Evolutionary conservation across 1,140 invertebrate genomes (phyloP).

Genomic region (Whitmania pigra): DNA sequence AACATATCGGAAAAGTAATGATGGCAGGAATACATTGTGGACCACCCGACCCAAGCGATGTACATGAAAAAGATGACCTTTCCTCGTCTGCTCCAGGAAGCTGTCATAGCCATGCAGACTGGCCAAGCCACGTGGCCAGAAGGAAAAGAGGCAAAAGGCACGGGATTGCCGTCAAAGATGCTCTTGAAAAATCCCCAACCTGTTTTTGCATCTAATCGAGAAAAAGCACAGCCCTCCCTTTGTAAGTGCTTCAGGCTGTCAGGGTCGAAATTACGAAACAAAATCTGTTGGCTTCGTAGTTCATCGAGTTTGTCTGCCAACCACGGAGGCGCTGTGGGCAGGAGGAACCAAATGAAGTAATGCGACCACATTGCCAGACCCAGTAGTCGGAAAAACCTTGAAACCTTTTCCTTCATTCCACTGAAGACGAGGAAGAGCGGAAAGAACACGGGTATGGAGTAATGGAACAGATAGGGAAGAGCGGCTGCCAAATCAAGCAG

Average conservation of each 20-base stretch:
- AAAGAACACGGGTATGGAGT: constrained; percentile 23
- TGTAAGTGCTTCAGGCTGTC: neutral
- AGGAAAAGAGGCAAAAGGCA: constrained; percentile 26
- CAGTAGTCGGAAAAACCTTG: constrained; percentile 21
- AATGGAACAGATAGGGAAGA: constrained; percentile 23
- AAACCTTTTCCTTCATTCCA: constrained; percentile 8
- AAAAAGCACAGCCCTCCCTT: constrained; percentile 23
- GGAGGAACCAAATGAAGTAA: constrained; percentile 24
- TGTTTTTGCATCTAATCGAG: constrained; percentile 19
- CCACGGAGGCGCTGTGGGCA: constrained; percentile 26
- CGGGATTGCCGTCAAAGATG: constrained; percentile 23
- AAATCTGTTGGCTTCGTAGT: neutral
- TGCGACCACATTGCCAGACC: constrained; percentile 20
- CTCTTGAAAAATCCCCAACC: constrained; percentile 22
- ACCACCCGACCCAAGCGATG: constrained; percentile 23
- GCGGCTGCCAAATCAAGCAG: constrained; percentile 20
- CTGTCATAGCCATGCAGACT: constrained; percentile 16
- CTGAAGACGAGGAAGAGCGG: constrained; percentile 17
- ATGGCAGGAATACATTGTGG: constrained; percentile 26
- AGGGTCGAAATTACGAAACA: too few relatives aligned
- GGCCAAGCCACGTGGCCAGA: constrained; percentile 25
- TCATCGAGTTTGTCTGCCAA: neutral
- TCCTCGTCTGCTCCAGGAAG: neutral
- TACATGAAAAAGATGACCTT: constrained; percentile 12
- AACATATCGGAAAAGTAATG: constrained; percentile 23